Evolutionary conservation across 2,797 vertebrate genomes (phyloP).

Genomic region (Propithecus perrieri): DNA sequence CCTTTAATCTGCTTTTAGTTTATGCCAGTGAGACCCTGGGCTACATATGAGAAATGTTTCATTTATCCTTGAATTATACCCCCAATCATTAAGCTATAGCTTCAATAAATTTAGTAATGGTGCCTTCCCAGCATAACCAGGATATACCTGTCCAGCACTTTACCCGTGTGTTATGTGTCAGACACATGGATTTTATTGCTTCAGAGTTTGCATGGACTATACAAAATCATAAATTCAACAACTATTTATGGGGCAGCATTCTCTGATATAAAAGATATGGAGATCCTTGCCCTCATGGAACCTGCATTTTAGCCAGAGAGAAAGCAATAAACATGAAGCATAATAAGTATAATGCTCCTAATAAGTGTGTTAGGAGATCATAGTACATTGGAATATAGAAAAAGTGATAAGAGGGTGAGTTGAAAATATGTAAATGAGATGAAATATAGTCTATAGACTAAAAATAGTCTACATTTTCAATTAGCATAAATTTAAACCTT

Average conservation of each 20-base stretch:
- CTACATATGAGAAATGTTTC: neutral
- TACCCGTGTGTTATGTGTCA: neutral
- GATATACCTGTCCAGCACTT: neutral
- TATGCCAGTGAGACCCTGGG: neutral
- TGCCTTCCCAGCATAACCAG: neutral
- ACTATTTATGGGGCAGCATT: neutral
- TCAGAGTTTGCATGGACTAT: neutral
- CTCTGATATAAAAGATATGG: neutral
- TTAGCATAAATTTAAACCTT: neutral
- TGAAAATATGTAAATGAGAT: neutral
- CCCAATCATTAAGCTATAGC: neutral
- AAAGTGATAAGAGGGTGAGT: neutral
- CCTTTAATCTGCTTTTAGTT: conserved; percentile 24
- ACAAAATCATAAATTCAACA: neutral
- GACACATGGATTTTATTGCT: neutral
- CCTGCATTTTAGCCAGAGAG: neutral
- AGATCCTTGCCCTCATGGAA: neutral
- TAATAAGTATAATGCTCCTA: neutral
- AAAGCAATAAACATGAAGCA: neutral
- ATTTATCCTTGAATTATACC: conserved; percentile 35
- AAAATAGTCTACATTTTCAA: neutral
- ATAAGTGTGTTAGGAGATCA: neutral
- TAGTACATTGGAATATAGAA: neutral
- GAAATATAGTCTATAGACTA: neutral
- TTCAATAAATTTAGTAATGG: neutral